Evolutionary conservation across 1,140 invertebrate genomes (phyloP).

Genomic region (Conus betulinus): DNA sequence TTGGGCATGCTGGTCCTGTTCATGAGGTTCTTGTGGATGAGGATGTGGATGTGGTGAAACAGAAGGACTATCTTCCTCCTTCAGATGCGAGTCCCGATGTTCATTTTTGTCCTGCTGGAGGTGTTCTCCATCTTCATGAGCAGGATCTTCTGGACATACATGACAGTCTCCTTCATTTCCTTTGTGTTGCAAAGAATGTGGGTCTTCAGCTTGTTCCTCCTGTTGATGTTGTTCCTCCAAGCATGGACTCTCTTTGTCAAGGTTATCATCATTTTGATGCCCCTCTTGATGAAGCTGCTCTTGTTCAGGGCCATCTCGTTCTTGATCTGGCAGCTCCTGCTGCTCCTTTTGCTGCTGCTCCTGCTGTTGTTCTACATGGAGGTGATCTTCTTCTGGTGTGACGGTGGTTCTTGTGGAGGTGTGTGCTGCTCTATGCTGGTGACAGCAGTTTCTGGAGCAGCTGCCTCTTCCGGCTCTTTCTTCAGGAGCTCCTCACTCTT

Average conservation of each 20-base stretch:
- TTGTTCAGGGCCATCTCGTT: not conserved
- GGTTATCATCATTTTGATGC: not conserved
- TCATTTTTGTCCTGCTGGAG: not conserved
- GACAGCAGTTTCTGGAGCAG: not conserved
- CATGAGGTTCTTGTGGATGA: not conserved
- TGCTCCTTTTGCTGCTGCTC: no score
- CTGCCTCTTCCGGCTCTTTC: conserved; percentile 60
- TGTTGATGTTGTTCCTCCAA: not conserved
- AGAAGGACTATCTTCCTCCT: not conserved
- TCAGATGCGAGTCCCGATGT: not conserved
- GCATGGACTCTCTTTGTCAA: not conserved
- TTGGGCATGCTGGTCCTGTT: not conserved
- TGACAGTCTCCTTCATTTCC: no score
- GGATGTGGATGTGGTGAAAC: not conserved
- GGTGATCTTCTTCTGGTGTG: not conserved
- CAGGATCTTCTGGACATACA: no score
- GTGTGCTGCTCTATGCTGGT: conserved; percentile 15
- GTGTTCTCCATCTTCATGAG: no score
- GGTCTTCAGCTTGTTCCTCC: not conserved
- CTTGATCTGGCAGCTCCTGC: not conserved
- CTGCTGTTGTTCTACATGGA: not conserved
- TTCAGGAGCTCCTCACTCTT: conserved; percentile 64
- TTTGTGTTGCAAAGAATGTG: no score
- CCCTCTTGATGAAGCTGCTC: not conserved
- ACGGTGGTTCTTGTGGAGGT: not conserved